These are phyloP conservation scores for Protonemura montana DNA, from an alignment of 2,888 invertebrate species.

Conservation along the genomic window DNA sequence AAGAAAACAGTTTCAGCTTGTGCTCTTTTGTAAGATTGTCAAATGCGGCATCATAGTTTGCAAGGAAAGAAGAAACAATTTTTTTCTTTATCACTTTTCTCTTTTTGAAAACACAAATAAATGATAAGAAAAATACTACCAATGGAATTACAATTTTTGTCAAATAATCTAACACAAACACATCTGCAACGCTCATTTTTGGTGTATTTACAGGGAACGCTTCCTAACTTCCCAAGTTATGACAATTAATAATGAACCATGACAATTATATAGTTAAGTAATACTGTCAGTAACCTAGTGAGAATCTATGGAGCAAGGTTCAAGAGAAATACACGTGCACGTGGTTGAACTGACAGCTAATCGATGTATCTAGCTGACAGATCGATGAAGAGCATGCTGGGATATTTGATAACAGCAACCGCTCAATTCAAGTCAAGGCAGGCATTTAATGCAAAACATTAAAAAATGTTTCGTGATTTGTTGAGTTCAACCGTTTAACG, in stretches of 20 bases:
- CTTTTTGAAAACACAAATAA: not conserved
- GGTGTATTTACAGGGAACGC: not conserved
- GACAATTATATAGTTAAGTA: not conserved
- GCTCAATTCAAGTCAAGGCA: not conserved
- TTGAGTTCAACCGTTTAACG: too few species aligned
- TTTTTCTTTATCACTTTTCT: not conserved
- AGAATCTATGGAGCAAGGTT: not conserved
- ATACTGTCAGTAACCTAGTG: not conserved
- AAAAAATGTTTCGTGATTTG: too few species aligned
- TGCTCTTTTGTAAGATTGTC: not conserved
- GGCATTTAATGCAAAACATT: too few species aligned
- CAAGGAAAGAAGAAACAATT: not conserved
- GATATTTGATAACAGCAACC: not conserved
- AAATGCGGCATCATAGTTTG: constrained; percentile 7
- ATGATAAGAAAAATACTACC: not conserved
- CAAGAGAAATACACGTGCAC: not conserved
- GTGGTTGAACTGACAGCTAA: not conserved
- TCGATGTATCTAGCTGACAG: too few species aligned
- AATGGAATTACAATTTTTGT: not conserved
- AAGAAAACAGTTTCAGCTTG: not conserved
- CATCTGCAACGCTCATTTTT: not conserved
- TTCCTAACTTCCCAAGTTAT: not conserved
- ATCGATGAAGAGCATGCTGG: not conserved
- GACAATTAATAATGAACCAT: not conserved
- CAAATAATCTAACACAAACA: constrained; percentile 17